phyloP scores from a whole-genome alignment of 2,797 vertebrate genomes.

The Acipenser oxyrinchus region DNA sequence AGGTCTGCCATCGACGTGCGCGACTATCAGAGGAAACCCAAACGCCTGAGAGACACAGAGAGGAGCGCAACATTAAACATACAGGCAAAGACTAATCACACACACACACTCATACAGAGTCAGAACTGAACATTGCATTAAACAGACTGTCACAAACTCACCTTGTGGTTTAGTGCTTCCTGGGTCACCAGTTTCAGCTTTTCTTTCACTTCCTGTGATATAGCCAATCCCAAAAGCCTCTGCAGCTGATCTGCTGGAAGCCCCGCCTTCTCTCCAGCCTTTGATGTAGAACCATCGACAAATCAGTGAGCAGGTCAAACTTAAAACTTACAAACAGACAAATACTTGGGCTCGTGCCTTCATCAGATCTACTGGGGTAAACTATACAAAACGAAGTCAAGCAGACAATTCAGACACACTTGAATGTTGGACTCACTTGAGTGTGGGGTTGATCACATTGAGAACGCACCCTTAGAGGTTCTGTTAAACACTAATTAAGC shows the following conservation, averaged over 20 bases:
- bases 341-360: no score
- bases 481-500: no score
- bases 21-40: conserved; percentile 74
- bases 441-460: no score
- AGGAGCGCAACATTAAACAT: neutral
- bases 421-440: no score
- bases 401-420: no score
- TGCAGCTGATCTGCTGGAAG: conserved; percentile 53
- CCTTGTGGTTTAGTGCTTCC: conserved; percentile 65
- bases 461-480: no score
- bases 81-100: neutral
- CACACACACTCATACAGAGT: neutral
- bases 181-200: conserved; percentile 65
- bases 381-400: no score
- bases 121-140: no score
- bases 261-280: conserved; percentile 76
- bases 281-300: neutral
- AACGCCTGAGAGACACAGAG: conserved; percentile 62
- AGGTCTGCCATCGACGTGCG: conserved; percentile 58
- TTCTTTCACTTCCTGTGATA: conserved; percentile 66
- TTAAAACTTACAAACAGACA: no score
- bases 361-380: no score
- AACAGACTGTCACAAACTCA: conserved; percentile 36
- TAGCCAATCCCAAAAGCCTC: conserved; percentile 48
- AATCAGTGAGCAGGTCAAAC: no score